These are phyloP conservation scores for Trichonephila clavipes DNA, from an alignment of 1,140 invertebrate genomes.

Conservation along the genomic window DNA sequence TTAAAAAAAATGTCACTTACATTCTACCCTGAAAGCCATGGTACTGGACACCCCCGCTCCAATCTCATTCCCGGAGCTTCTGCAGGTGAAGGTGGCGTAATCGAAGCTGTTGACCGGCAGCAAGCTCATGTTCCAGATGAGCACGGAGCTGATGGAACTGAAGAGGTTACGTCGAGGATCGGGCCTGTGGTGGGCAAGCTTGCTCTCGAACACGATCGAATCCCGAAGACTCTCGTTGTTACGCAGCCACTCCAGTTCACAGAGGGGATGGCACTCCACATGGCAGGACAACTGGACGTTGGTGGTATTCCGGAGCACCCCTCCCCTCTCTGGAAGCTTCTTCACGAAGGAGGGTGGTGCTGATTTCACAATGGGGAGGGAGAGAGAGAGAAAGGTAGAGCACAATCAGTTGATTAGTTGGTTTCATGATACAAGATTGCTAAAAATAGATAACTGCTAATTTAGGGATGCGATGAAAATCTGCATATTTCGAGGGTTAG, in stretches of 20 bases:
- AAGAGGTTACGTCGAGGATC: slow-evolving; percentile 88
- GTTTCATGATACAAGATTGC: not conserved
- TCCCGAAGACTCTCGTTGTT: slow-evolving; percentile 81
- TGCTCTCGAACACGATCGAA: slow-evolving; percentile 71
- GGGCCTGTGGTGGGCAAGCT: slow-evolving; percentile 40
- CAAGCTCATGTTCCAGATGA: slow-evolving; percentile 89
- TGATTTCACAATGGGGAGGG: slow-evolving; percentile 80
- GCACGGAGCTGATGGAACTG: slow-evolving; percentile 90
- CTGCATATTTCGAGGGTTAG: too few relatives aligned
- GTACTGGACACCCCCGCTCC: slow-evolving; percentile 88
- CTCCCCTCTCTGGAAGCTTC: slow-evolving; percentile 88
- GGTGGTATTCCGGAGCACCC: slow-evolving; percentile 86
- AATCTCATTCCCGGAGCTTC: slow-evolving; percentile 87
- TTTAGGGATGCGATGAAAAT: too few relatives aligned
- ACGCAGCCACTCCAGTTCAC: slow-evolving; percentile 92
- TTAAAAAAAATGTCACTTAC: slow-evolving; percentile 83
- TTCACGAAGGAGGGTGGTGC: slow-evolving; percentile 93
- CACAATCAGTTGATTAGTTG: not conserved
- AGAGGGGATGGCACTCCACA: slow-evolving; percentile 91
- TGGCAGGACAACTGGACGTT: slow-evolving; percentile 91
- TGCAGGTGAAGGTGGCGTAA: slow-evolving; percentile 91
- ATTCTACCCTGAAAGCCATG: slow-evolving; percentile 92
- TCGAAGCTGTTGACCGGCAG: slow-evolving; percentile 83
- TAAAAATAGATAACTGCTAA: too few relatives aligned
- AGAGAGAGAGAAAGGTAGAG: slow-evolving; percentile 77